Conservation (phyloP, 2,888 invertebrate species). For the Yponomeuta cagnagella region DNA sequence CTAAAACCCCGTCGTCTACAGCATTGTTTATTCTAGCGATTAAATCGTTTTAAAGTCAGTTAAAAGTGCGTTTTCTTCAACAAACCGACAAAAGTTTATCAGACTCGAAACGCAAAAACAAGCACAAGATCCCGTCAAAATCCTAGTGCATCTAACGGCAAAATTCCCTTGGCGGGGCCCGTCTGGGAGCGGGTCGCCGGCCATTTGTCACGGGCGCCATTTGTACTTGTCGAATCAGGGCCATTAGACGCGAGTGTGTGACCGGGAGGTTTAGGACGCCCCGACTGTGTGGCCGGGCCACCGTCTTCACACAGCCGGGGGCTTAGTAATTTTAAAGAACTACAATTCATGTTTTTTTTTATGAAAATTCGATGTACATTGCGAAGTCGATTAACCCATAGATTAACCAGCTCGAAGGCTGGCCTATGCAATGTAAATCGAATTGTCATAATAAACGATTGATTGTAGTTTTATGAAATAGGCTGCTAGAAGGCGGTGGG, state of each 20-base stretch:
- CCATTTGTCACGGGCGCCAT: constrained; percentile 75
- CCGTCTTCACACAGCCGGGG: constrained; percentile 39
- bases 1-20: background rate
- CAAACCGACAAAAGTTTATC: background rate
- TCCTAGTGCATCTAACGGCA: constrained; percentile 38
- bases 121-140: background rate
- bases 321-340: constrained; percentile 7
- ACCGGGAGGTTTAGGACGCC: constrained; percentile 64
- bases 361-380: too few species aligned
- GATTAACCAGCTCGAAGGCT: too few species aligned
- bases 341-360: too few species aligned
- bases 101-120: background rate
- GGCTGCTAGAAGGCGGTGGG: too few species aligned
- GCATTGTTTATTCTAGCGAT: background rate
- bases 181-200: constrained; percentile 61
- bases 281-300: constrained; percentile 45
- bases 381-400: too few species aligned
- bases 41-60: background rate
- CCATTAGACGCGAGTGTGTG: constrained; percentile 74
- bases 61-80: background rate
- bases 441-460: too few species aligned
- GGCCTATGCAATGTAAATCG: too few species aligned
- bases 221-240: constrained; percentile 77
- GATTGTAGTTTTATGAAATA: too few species aligned
- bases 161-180: constrained; percentile 53